Evolutionary conservation across 2,888 invertebrate species (phyloP).

Genomic region (Drosophila atripex): DNA sequence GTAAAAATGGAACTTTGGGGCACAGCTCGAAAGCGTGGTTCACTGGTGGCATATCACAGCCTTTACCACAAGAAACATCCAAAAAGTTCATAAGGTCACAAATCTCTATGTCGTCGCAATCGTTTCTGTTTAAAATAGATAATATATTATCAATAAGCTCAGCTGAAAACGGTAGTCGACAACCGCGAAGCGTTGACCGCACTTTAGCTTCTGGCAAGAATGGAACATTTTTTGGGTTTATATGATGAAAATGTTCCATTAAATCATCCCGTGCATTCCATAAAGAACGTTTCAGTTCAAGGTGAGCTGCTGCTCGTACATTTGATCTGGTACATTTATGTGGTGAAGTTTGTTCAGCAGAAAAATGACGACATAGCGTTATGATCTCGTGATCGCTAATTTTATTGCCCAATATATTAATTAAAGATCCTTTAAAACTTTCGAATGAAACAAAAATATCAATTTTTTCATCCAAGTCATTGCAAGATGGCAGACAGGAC

Average conservation of each 20-base stretch:
- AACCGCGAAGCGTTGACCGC: constrained; percentile 88
- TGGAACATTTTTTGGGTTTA: constrained; percentile 86
- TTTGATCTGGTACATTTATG: constrained; percentile 82
- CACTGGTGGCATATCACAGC: constrained; percentile 79
- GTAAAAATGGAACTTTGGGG: constrained; percentile 80
- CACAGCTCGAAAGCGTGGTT: constrained; percentile 83
- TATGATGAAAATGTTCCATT: constrained; percentile 86
- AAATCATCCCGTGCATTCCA: constrained; percentile 89
- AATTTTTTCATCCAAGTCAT: constrained; percentile 48
- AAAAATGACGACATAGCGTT: constrained; percentile 89
- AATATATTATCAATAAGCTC: constrained; percentile 89
- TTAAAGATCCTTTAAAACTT: constrained; percentile 86
- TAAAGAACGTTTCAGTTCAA: constrained; percentile 88
- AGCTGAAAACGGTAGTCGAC: constrained; percentile 88
- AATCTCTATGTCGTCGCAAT: constrained; percentile 87
- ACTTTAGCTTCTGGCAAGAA: constrained; percentile 86
- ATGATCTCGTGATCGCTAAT: constrained; percentile 93
- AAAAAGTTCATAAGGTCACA: constrained; percentile 89
- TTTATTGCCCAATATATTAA: constrained; percentile 87
- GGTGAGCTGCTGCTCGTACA: constrained; percentile 88
- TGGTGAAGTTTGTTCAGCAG: constrained; percentile 85
- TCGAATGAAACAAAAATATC: constrained; percentile 75
- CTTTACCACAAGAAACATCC: constrained; percentile 86
- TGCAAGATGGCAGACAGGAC: constrained; percentile 85
- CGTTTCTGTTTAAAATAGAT: constrained; percentile 86